phyloP scores from a whole-genome alignment of 2,113 vertebrate species.

The Mesoclemmys tuberculata region DNA sequence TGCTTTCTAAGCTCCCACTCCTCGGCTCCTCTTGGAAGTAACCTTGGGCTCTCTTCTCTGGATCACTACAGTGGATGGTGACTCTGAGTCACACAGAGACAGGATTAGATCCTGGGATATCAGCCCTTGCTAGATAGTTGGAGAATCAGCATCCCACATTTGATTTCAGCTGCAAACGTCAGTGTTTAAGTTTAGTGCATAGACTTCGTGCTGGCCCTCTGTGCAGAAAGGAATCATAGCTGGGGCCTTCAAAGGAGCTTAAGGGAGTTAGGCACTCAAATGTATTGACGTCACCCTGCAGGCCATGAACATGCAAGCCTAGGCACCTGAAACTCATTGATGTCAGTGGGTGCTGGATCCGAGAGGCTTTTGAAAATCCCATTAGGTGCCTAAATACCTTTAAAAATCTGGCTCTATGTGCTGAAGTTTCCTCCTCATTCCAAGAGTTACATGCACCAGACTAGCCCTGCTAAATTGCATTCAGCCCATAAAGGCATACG shows the following conservation, averaged over 20 bases:
- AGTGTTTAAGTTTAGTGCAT: not conserved
- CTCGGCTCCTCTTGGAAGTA: not conserved
- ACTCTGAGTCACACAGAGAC: not conserved
- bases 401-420: not conserved
- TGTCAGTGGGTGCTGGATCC: too few relatives aligned
- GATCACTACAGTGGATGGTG: not conserved
- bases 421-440: not conserved
- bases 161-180: not conserved
- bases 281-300: not conserved
- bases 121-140: too few relatives aligned
- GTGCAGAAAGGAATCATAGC: not conserved
- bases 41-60: not conserved
- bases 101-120: not conserved
- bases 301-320: too few relatives aligned
- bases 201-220: not conserved
- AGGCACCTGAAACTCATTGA: too few relatives aligned
- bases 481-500: not conserved
- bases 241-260: not conserved
- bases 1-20: not conserved
- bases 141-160: not conserved
- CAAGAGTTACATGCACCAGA: not conserved
- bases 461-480: not conserved
- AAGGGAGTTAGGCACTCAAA: not conserved
- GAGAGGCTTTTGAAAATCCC: too few relatives aligned
- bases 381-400: not conserved